These are phyloP conservation scores for Hirtodrosophila trivittata DNA, from an alignment of 2,888 invertebrate genomes.

Conservation along the genomic window DNA sequence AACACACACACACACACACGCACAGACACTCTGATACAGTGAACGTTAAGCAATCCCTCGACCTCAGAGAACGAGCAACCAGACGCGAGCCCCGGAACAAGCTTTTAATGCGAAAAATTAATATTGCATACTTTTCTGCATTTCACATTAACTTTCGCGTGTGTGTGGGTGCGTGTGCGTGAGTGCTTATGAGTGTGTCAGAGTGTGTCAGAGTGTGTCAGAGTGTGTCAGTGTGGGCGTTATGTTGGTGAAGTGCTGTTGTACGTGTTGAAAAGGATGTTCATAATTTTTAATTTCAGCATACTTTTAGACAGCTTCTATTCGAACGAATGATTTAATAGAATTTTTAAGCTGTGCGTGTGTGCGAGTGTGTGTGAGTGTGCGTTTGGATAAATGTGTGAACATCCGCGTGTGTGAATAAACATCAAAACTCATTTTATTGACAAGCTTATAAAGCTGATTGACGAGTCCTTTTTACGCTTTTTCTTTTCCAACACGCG, in stretches of 20 bases:
- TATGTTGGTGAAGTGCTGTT: constrained; percentile 3
- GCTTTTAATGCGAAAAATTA: constrained; percentile 49
- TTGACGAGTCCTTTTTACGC: too few species aligned
- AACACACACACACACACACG: constrained; percentile 8
- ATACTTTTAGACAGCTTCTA: constrained; percentile 30
- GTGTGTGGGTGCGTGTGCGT: constrained; percentile 14
- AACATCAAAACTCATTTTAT: too few species aligned
- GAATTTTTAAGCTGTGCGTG: neutral
- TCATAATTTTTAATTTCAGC: constrained; percentile 35
- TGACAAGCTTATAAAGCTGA: too few species aligned
- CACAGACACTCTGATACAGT: neutral
- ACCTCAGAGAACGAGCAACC: neutral
- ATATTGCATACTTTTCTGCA: constrained; percentile 54
- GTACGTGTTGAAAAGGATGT: constrained; percentile 10
- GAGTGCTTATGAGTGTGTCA: neutral
- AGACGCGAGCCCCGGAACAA: neutral
- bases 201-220: constrained; percentile 2
- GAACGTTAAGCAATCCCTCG: neutral
- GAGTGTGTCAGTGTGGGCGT: too few species aligned
- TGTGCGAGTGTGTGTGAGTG: neutral
- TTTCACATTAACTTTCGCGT: constrained; percentile 31
- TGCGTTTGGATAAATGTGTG: neutral
- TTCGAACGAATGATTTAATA: constrained; percentile 3
- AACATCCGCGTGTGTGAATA: too few species aligned
- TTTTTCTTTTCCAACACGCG: too few species aligned